Percentiles rank a stretch among this genome's conserved stretches.
phyloP scores from a whole-genome alignment of 2,888 invertebrate genomes.

The Pardosa pseudoannulata region DNA sequence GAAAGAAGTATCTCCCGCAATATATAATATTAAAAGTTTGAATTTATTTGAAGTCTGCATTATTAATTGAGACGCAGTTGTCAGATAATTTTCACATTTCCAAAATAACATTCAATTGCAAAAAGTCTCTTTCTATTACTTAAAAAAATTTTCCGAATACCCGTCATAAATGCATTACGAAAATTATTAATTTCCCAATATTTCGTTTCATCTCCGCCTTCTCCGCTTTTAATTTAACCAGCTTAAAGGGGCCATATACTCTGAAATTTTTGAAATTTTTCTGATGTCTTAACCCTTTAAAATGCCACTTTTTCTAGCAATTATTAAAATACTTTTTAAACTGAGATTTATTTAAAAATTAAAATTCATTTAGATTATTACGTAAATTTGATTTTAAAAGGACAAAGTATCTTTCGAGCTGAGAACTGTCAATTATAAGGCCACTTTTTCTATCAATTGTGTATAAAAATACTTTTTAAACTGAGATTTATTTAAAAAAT shows the following conservation, averaged over 20 bases:
- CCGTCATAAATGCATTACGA: background rate
- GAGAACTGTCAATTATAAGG: too few relatives aligned
- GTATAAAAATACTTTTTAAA: too few relatives aligned
- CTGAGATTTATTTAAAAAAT: too few relatives aligned
- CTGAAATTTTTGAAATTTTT: too few relatives aligned
- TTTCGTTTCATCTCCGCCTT: background rate
- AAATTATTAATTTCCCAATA: conserved; percentile 5
- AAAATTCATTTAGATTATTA: too few relatives aligned
- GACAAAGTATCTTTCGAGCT: too few relatives aligned
- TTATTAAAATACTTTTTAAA: too few relatives aligned
- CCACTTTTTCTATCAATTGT: too few relatives aligned
- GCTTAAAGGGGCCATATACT: background rate
- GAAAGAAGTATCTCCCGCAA: background rate
- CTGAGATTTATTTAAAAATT: too few relatives aligned
- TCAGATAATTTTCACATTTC: conserved; percentile 1
- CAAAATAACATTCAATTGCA: background rate
- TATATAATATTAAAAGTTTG: background rate
- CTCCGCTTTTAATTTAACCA: background rate
- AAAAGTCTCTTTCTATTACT: background rate
- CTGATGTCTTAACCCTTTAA: too few relatives aligned
- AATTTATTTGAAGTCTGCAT: background rate
- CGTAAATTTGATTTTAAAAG: too few relatives aligned
- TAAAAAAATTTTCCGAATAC: background rate
- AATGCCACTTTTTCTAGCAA: too few relatives aligned
- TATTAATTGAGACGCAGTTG: background rate